These are phyloP conservation scores for Volucella bombylans DNA, from an alignment of 2,888 invertebrate genomes.

Conservation along the genomic window DNA sequence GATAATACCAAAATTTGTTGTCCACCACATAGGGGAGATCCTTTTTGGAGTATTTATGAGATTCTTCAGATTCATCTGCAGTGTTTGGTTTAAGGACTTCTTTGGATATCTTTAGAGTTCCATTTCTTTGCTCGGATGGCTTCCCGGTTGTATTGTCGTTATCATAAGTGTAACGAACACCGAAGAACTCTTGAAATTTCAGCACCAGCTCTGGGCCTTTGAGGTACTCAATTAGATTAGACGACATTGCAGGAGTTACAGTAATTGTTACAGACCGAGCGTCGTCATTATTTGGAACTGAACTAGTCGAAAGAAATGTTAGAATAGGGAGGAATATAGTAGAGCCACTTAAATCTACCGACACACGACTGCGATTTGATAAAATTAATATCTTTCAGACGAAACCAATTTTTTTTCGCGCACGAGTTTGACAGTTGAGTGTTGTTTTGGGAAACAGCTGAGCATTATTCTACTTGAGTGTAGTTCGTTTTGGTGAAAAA, in stretches of 20 bases:
- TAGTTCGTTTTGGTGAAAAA: not conserved
- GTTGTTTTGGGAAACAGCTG: slow-evolving; percentile 39
- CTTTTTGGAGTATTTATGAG: slow-evolving; percentile 48
- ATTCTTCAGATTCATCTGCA: slow-evolving; percentile 78
- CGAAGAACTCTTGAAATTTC: slow-evolving; percentile 90
- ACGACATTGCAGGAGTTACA: slow-evolving; percentile 40
- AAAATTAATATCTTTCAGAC: slow-evolving; percentile 31
- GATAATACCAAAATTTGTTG: slow-evolving; percentile 91
- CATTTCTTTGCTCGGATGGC: slow-evolving; percentile 63
- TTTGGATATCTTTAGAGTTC: slow-evolving; percentile 83
- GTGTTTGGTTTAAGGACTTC: slow-evolving; percentile 78
- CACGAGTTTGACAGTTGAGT: slow-evolving; percentile 34
- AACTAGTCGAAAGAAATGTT: slow-evolving; percentile 4
- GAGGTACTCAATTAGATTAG: slow-evolving; percentile 85
- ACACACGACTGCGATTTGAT: slow-evolving; percentile 17
- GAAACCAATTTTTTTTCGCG: slow-evolving; percentile 44
- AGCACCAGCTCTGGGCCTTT: slow-evolving; percentile 90
- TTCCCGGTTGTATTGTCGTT: slow-evolving; percentile 14
- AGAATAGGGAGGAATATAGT: not conserved
- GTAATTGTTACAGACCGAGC: slow-evolving; percentile 25
- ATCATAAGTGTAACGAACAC: slow-evolving; percentile 84
- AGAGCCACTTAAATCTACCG: slow-evolving; percentile 8
- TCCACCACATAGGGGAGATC: slow-evolving; percentile 82
- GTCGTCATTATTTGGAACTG: slow-evolving; percentile 30
- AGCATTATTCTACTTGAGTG: too few relatives aligned